These are phyloP conservation scores for Gymnoscopelus microlampas DNA, from an alignment of 2,797 vertebrate species.

Conservation along the genomic window DNA sequence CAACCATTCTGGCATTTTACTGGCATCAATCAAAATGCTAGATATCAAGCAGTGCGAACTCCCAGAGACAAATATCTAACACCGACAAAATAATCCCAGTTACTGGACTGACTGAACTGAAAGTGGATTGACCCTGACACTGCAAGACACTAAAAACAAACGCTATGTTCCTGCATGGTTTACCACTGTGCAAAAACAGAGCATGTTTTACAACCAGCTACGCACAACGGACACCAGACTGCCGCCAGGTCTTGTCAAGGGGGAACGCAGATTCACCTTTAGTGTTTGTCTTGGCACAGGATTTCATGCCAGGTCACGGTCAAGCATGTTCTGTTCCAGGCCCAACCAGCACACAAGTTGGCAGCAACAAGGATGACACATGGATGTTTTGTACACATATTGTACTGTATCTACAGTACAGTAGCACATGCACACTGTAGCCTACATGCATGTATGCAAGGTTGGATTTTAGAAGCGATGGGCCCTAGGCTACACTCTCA, in stretches of 20 bases:
- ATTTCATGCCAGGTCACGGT: conserved; percentile 47
- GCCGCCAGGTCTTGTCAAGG: conserved; percentile 47
- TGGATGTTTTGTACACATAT: conserved; percentile 18
- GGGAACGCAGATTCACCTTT: conserved; percentile 67
- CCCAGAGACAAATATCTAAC: conserved; percentile 25
- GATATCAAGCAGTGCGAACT: background rate
- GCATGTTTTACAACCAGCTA: conserved; percentile 49
- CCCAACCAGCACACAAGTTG: conserved; percentile 33
- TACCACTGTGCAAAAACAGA: conserved; percentile 37
- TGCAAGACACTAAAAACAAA: conserved; percentile 29
- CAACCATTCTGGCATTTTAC: no score
- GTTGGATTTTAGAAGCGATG: no score
- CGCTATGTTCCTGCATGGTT: conserved; percentile 10
- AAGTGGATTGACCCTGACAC: conserved; percentile 21
- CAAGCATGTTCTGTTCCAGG: conserved; percentile 67
- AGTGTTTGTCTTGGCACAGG: conserved; percentile 68
- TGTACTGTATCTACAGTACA: conserved; percentile 10
- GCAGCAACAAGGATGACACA: background rate
- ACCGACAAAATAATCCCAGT: conserved; percentile 15
- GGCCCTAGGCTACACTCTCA: no score
- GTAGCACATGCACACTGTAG: background rate
- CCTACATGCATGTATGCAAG: background rate
- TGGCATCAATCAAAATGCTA: background rate
- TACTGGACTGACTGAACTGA: conserved; percentile 8
- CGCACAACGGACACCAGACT: conserved; percentile 51